Conservation (phyloP, 37 sponge, comb jelly and placozoan genomes). For the Geodia barretti region DNA sequence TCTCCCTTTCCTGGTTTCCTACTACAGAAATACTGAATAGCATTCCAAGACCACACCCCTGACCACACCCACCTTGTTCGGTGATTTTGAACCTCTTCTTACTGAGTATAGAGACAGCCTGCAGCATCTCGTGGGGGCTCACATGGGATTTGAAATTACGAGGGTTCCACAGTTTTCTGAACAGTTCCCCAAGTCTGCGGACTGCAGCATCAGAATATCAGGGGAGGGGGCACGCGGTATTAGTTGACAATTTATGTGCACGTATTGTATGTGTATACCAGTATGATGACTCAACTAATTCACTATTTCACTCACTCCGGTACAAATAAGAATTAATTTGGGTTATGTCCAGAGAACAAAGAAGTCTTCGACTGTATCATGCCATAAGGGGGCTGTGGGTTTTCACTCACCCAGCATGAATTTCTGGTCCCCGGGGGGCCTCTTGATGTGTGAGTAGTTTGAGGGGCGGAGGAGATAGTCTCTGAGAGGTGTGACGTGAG, state of each 20-base stretch:
- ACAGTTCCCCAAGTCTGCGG: conserved; percentile 89
- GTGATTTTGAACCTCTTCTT: conserved; percentile 96
- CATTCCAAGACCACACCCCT: background rate
- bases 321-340: no score
- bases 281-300: no score
- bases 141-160: conserved; percentile 94
- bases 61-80: conserved; percentile 91
- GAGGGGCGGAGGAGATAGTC: conserved; percentile 83
- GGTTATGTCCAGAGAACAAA: no score
- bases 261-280: no score
- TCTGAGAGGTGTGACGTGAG: conserved; percentile 85
- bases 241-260: no score
- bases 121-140: conserved; percentile 98
- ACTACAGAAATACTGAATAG: no score
- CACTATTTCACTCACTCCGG: no score
- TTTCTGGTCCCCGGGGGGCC: conserved; percentile 92
- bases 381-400: no score
- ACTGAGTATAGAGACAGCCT: conserved; percentile 88
- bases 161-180: conserved; percentile 98
- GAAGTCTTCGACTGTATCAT: no score
- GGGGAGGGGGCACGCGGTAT: no score
- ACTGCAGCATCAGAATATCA: no score
- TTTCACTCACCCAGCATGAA: conserved; percentile 72
- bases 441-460: conserved; percentile 83
- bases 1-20: no score